Percentiles rank a stretch among this genome's conserved stretches.
Conservation (phyloP, 2,113 vertebrate genomes). For the Eolophus roseicapilla region DNA sequence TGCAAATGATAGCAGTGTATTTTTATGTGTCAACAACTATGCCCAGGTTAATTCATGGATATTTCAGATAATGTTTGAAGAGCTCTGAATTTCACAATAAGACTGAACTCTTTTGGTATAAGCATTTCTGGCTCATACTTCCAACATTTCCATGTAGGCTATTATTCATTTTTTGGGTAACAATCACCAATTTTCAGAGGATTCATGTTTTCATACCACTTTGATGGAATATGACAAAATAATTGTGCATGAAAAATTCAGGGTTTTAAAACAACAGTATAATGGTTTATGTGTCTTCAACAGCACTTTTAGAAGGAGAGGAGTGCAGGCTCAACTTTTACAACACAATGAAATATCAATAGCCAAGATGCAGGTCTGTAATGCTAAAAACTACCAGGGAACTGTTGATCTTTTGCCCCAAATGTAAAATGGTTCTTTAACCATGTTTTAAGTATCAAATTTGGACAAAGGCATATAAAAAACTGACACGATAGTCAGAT, state of each 20-base stretch:
- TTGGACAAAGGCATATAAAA: not conserved
- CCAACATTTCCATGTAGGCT: not conserved
- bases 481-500: not conserved
- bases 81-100: not conserved
- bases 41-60: not conserved
- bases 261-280: not conserved
- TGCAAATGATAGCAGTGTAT: not conserved
- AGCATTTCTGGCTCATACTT: not conserved
- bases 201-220: not conserved
- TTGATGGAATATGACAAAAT: not conserved
- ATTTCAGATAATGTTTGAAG: not conserved
- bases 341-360: not conserved
- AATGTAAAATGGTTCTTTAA: not conserved
- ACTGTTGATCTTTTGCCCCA: not conserved
- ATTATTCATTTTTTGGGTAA: not conserved
- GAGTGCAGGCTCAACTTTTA: not conserved
- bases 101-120: not conserved
- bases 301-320: not conserved
- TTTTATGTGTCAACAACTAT: not conserved
- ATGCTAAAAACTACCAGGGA: not conserved
- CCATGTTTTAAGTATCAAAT: not conserved
- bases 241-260: not conserved
- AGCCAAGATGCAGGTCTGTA: not conserved
- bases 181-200: not conserved
- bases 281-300: not conserved